Evolutionary conservation across 2,888 invertebrate genomes (phyloP).

Genomic region (Caenorhabditis sp.): DNA sequence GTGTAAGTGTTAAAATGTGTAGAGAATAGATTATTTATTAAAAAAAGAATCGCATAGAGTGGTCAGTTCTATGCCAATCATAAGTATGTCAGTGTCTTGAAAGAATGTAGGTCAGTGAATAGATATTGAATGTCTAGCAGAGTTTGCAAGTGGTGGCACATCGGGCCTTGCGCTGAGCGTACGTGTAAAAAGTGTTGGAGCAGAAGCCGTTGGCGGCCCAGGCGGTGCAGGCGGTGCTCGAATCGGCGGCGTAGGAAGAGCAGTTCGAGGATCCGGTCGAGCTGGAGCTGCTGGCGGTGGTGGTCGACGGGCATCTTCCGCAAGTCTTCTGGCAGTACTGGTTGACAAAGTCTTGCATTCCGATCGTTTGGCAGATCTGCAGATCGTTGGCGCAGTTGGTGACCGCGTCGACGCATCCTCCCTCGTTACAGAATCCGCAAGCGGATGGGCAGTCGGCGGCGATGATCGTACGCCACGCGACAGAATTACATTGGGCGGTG

Average conservation of each 20-base stretch:
- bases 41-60: background rate
- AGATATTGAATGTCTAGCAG: constrained; percentile 10
- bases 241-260: constrained; percentile 26
- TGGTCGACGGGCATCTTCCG: no score
- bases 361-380: constrained; percentile 35
- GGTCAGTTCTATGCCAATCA: background rate
- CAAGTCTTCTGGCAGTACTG: constrained; percentile 66
- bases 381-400: constrained; percentile 26
- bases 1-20: no score
- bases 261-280: constrained; percentile 3
- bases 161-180: constrained; percentile 22
- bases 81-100: background rate
- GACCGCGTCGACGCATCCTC: constrained; percentile 58
- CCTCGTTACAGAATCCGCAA: no score
- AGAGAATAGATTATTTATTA: background rate
- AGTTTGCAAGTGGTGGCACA: constrained; percentile 43
- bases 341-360: constrained; percentile 43
- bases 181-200: constrained; percentile 35
- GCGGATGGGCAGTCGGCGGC: constrained; percentile 55
- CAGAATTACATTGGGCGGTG: constrained; percentile 39
- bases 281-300: background rate
- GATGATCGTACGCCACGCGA: constrained; percentile 51
- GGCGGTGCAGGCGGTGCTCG: no score
- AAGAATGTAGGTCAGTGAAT: background rate
- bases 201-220: constrained; percentile 37